These are phyloP conservation scores for Enteromius argenteus DNA, from an alignment of 2,797 vertebrate genomes.

Conservation along the genomic window DNA sequence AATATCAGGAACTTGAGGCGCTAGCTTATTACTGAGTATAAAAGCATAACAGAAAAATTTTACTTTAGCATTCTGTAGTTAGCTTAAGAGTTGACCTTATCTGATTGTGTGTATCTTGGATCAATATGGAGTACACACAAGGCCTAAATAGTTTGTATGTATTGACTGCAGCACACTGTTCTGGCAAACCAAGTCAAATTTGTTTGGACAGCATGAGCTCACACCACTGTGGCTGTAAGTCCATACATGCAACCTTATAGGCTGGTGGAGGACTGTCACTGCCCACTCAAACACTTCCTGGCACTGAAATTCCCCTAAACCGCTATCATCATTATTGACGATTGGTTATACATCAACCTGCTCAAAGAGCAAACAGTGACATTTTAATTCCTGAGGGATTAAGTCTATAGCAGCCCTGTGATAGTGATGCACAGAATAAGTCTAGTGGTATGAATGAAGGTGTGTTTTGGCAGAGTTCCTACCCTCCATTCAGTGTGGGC, in stretches of 20 bases:
- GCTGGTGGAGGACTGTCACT: background rate
- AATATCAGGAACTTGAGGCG: background rate
- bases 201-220: slow-evolving; percentile 45
- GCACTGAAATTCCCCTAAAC: slow-evolving; percentile 41
- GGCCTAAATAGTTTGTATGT: background rate
- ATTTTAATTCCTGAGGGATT: background rate
- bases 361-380: slow-evolving; percentile 22
- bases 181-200: slow-evolving; percentile 23
- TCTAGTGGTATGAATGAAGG: slow-evolving; percentile 31
- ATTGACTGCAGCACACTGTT: slow-evolving; percentile 33
- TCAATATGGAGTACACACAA: background rate
- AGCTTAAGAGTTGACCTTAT: slow-evolving; percentile 32
- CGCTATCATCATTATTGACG: background rate
- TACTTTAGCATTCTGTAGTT: background rate
- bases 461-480: slow-evolving; percentile 65
- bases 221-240: slow-evolving; percentile 35
- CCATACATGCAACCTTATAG: slow-evolving; percentile 12
- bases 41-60: background rate
- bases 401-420: slow-evolving; percentile 38
- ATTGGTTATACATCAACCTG: slow-evolving; percentile 56
- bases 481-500: slow-evolving; percentile 97
- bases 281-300: slow-evolving; percentile 20
- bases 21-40: background rate
- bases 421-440: background rate
- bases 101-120: background rate